Evolutionary conservation across 2,113 vertebrate species (phyloP).

Genomic region (Boulengeromyrus knoepffleri): DNA sequence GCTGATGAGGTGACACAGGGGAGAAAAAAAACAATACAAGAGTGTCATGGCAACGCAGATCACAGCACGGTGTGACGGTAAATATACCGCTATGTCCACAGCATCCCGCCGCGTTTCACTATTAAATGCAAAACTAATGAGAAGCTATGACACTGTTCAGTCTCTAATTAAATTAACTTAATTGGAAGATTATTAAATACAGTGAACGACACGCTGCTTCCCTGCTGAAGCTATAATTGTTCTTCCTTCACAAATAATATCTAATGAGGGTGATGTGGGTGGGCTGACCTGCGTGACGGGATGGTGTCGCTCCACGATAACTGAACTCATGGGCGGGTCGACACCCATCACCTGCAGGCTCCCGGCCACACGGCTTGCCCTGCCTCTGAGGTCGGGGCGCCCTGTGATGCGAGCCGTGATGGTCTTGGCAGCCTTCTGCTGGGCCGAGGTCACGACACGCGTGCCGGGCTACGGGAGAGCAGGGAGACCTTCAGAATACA

Average conservation of each 20-base stretch:
- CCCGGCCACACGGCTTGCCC: conserved; percentile 48
- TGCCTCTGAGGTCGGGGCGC: conserved; percentile 60
- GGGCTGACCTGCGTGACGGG: conserved; percentile 77
- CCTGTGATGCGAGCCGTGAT: conserved; percentile 82
- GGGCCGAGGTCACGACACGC: conserved; percentile 71
- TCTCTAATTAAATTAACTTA: neutral
- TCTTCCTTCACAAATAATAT: neutral
- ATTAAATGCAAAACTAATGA: neutral
- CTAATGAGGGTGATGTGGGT: neutral
- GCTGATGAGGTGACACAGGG: conserved; percentile 49
- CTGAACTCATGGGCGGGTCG: conserved; percentile 79
- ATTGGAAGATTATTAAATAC: neutral
- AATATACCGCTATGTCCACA: neutral
- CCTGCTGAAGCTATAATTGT: neutral
- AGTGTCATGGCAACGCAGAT: neutral
- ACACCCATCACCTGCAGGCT: conserved; percentile 76
- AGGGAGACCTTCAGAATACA: neutral
- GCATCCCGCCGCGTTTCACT: neutral
- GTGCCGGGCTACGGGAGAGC: conserved; percentile 55
- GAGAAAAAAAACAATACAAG: neutral
- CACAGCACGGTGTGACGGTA: neutral
- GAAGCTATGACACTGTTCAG: neutral
- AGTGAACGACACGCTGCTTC: neutral
- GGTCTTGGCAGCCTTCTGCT: conserved; percentile 82
- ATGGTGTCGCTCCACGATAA: conserved; percentile 88